Conservation (phyloP, 2,888 invertebrate genomes). For the Blastobasis adustella region DNA sequence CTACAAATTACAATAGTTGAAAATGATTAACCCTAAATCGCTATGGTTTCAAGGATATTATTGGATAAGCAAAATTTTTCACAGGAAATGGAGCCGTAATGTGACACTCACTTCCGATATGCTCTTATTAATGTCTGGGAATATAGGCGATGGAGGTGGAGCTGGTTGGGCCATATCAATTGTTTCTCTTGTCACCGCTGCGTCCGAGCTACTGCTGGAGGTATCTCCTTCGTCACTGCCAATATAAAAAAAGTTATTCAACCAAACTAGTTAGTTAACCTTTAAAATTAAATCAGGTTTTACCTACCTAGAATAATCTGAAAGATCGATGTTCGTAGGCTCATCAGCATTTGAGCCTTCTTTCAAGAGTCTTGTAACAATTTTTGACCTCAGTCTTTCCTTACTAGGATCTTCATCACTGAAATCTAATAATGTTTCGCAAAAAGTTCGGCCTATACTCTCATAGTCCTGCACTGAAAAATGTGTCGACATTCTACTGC, state of each 20-base stretch:
- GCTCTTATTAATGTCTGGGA: constrained; percentile 55
- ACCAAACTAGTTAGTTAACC: background rate
- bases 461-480: constrained; percentile 81
- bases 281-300: background rate
- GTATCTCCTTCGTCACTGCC: constrained; percentile 86
- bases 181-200: constrained; percentile 74
- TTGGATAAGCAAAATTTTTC: background rate
- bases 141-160: constrained; percentile 83
- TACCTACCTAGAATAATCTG: constrained; percentile 87
- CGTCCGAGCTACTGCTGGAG: constrained; percentile 82
- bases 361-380: constrained; percentile 84
- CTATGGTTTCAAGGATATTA: too few relatives aligned
- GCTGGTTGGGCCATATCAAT: constrained; percentile 63
- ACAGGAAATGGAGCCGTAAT: background rate
- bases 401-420: constrained; percentile 90
- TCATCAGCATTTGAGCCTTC: constrained; percentile 93
- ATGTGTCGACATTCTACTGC: constrained; percentile 87
- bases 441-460: constrained; percentile 90
- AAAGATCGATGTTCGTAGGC: constrained; percentile 88
- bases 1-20: too few relatives aligned
- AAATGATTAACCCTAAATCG: too few relatives aligned
- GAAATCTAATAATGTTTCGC: constrained; percentile 93
- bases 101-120: constrained; percentile 34
- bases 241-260: background rate
- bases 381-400: constrained; percentile 86